Conservation (phyloP, 2,888 invertebrate genomes). For the Sarcophaga carnaria region DNA sequence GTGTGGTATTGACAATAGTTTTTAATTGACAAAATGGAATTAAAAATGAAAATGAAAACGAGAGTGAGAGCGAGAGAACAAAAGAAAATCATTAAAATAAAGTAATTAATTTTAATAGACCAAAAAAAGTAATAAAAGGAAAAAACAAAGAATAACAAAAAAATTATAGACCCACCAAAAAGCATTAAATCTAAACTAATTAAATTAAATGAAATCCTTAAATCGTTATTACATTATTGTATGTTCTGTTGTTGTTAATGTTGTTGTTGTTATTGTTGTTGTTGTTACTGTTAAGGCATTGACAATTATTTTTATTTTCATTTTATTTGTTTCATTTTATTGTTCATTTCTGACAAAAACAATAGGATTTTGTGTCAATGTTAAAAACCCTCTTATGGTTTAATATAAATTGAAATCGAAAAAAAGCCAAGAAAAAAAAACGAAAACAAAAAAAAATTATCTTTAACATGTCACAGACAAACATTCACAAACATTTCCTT, state of each 20-base stretch:
- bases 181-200: constrained; percentile 28
- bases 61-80: not conserved
- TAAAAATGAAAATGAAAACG: not conserved
- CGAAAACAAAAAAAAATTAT: constrained; percentile 40
- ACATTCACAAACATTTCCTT: constrained; percentile 39
- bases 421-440: not conserved
- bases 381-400: constrained; percentile 25
- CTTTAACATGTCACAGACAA: constrained; percentile 56
- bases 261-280: constrained; percentile 15
- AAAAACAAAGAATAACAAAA: constrained; percentile 2
- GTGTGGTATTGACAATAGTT: not conserved
- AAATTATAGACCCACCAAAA: not conserved
- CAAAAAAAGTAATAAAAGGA: not conserved
- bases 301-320: constrained; percentile 27
- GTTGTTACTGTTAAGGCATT: constrained; percentile 23
- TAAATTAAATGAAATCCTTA: constrained; percentile 40
- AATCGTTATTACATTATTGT: not conserved
- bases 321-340: constrained; percentile 14
- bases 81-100: constrained; percentile 26
- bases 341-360: constrained; percentile 4
- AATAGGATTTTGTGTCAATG: constrained; percentile 19
- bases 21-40: not conserved
- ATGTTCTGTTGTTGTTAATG: not conserved
- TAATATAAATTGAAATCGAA: constrained; percentile 1
- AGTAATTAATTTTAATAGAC: constrained; percentile 29